Evolutionary conservation across 2,113 vertebrate species (phyloP), one percentile per base, ranked within the genome.

Genomic region (Cyprinodon brontotheroides): DNA sequence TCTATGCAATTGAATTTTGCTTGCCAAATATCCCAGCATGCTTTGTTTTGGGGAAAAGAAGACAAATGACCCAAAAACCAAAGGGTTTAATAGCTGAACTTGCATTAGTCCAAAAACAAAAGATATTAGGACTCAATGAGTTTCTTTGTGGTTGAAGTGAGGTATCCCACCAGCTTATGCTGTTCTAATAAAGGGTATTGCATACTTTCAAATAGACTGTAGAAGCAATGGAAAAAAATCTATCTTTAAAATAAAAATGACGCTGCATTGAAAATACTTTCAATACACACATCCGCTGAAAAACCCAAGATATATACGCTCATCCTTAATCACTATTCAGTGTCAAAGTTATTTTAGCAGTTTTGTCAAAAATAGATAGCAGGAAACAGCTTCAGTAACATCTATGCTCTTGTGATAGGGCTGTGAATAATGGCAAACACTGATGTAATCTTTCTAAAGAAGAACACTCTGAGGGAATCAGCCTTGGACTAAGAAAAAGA

Each of bases 361-460:
- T 78, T 89, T 70, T 89, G 89, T 91, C 85, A 90, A 82, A 85
- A 87, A 87, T 86, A 89, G 87, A 87, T 77, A 85, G 78, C 68
- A 86, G 73, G 65, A 89, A 90, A 67, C 39, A 69, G 71, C 85
- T 84, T 90, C 83, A 72, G 82, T 70, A 65, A 72, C 72, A 76
- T 86, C 72, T 68, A 61, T 41, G 74, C 74, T 87, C 68, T 80
- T 80, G 79, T 70, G 81, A 77, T 80, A 2, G 20, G 72, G 62
- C 65, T 80, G 45, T 64, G 74, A 82, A 89, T 65, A 76, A 75
- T 76, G 79, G 80, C 72, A 83, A 77, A 75, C 75, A 90, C 71
- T 79, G 74, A 81, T 82, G 73, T 84, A 84, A 78, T 85, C 63
- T 77, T 73, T 74, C 15, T 64, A 75, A 36, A 36, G 75, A 80